These are phyloP conservation scores for Sebastes steindachneri DNA, from an alignment of 2,797 vertebrate genomes.

Conservation along the genomic window DNA sequence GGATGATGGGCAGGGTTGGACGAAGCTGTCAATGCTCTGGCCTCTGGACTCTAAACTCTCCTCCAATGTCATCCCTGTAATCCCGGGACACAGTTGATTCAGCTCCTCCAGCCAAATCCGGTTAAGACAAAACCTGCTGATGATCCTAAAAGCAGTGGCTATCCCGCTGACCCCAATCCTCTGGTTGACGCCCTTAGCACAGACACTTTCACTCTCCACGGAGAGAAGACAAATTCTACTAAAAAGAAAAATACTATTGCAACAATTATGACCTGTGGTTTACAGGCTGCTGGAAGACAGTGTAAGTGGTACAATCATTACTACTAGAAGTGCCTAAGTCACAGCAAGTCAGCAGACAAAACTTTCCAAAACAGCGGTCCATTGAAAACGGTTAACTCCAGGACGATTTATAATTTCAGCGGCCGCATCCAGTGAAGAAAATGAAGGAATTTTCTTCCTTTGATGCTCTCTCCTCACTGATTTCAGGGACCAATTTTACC, in stretches of 20 bases:
- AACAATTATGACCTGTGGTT: neutral
- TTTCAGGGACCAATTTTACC: neutral
- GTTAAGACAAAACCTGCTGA: slow-evolving; percentile 92
- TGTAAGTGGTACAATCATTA: neutral
- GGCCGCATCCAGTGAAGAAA: neutral
- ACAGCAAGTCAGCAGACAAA: neutral
- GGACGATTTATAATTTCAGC: neutral
- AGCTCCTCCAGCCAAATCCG: slow-evolving; percentile 90
- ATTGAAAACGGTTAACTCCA: neutral
- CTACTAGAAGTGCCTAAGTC: neutral
- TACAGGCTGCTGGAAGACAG: neutral
- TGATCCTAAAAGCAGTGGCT: slow-evolving; percentile 85
- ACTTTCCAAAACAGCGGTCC: slow-evolving; percentile 1
- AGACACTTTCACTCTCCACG: slow-evolving; percentile 73
- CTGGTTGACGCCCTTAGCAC: slow-evolving; percentile 63
- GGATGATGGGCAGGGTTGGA: slow-evolving; percentile 41
- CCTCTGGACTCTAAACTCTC: slow-evolving; percentile 73
- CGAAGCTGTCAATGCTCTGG: slow-evolving; percentile 55
- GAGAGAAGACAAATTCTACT: slow-evolving; percentile 9
- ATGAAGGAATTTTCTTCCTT: neutral
- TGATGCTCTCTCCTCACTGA: neutral
- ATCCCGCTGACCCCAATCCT: slow-evolving; percentile 87
- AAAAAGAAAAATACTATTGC: neutral
- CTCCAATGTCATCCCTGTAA: slow-evolving; percentile 89
- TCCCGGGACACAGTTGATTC: slow-evolving; percentile 88